These are phyloP conservation scores for Xiphorhynchus erythropygius DNA, from an alignment of 2,797 vertebrate species.

Conservation along the genomic window DNA sequence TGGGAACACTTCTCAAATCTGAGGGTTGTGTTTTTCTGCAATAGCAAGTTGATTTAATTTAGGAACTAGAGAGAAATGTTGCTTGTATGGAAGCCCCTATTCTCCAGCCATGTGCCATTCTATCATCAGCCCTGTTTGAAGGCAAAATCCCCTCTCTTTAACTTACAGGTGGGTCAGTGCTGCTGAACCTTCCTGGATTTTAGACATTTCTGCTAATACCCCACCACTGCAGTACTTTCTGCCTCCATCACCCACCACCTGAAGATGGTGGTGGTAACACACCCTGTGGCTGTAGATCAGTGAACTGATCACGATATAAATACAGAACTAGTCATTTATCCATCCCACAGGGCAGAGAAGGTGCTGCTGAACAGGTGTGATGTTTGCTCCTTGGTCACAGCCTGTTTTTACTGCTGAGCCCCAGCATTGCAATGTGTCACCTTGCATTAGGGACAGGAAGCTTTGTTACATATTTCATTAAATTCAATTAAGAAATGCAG, in stretches of 20 bases:
- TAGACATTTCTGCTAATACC: neutral
- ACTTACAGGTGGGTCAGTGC: neutral
- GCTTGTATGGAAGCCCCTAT: neutral
- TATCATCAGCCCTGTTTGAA: neutral
- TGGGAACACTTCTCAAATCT: neutral
- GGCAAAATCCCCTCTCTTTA: neutral
- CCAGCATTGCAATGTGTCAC: neutral
- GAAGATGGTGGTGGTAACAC: neutral
- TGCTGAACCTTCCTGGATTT: neutral
- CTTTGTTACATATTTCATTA: conserved; percentile 51
- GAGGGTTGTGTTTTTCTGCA: neutral
- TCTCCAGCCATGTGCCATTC: neutral
- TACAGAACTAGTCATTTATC: neutral
- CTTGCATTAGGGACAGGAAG: neutral
- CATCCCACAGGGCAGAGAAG: neutral
- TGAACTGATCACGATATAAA: neutral
- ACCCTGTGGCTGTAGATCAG: neutral
- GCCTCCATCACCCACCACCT: neutral
- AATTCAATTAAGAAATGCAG: conserved; percentile 68
- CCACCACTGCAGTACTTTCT: neutral
- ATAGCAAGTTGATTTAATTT: neutral
- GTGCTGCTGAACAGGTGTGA: neutral
- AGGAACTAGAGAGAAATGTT: neutral
- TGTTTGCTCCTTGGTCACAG: neutral
- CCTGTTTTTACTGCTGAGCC: neutral